A percentile compares a stretch with the other conserved stretches of the same genome.
These are phyloP conservation scores for Podotricha telesiphe DNA, from an alignment of 2,888 invertebrate genomes.

Conservation along the genomic window DNA sequence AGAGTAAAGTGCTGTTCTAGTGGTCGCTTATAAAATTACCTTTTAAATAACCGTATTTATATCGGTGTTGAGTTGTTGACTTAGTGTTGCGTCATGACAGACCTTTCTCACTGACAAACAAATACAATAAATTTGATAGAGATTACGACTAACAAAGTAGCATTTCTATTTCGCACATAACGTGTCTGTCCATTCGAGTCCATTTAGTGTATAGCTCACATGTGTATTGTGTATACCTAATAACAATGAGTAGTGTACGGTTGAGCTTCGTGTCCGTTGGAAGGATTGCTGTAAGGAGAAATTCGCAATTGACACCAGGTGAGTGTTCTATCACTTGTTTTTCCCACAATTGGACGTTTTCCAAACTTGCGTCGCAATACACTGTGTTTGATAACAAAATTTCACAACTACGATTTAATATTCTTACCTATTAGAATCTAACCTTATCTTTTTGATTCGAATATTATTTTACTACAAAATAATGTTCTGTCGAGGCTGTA, in stretches of 20 bases:
- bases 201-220: constrained; percentile 65
- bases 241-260: constrained; percentile 79
- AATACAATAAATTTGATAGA: constrained; percentile 77
- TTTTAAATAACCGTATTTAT: constrained; percentile 63
- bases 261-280: constrained; percentile 78
- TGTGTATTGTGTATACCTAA: constrained; percentile 63
- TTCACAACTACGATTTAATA: constrained; percentile 49
- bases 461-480: constrained; percentile 14
- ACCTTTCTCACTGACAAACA: constrained; percentile 81
- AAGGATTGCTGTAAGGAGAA: constrained; percentile 76
- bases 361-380: constrained; percentile 66
- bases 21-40: constrained; percentile 58
- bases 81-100: constrained; percentile 84
- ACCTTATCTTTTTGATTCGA: constrained; percentile 3
- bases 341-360: constrained; percentile 65
- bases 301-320: constrained; percentile 76
- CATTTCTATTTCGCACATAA: constrained; percentile 65
- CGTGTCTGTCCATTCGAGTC: constrained; percentile 53
- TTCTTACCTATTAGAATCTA: neutral
- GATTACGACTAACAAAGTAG: constrained; percentile 49
- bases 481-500: constrained; percentile 13
- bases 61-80: constrained; percentile 75
- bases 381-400: constrained; percentile 75
- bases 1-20: constrained; percentile 74
- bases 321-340: constrained; percentile 60